Evolutionary conservation across 1,140 invertebrate species (phyloP).

Genomic region (Proales similis): DNA sequence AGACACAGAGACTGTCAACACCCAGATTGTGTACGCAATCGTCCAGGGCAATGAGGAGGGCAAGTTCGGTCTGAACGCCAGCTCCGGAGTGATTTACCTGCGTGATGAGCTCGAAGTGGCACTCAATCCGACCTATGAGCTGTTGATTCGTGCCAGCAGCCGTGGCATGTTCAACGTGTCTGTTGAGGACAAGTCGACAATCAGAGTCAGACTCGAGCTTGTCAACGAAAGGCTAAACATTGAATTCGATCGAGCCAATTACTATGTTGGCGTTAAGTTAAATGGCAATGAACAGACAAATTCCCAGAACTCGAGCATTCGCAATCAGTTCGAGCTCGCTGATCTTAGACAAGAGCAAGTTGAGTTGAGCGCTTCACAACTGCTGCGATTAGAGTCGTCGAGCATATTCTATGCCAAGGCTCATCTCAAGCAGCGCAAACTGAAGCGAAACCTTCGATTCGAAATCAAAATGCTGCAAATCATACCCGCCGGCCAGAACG

Average conservation of each 20-base stretch:
- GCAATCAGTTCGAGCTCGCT: constrained; percentile 1
- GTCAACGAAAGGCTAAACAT: constrained; percentile 29
- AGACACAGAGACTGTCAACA: constrained; percentile 9
- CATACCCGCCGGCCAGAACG: constrained; percentile 1
- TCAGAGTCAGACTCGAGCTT: constrained; percentile 1
- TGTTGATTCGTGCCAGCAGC: constrained; percentile 17
- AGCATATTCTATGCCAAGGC: constrained; percentile 22
- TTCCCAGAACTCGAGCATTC: not conserved
- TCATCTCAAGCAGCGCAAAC: constrained; percentile 20
- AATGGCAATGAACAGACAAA: not conserved
- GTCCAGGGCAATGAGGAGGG: not conserved
- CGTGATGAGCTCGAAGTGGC: constrained; percentile 14
- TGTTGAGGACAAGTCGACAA: not conserved
- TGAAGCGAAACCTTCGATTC: constrained; percentile 24
- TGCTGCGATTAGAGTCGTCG: constrained; percentile 18
- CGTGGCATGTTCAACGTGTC: not conserved
- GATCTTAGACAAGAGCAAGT: not conserved
- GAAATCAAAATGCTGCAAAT: constrained; percentile 30
- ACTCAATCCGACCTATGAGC: not conserved
- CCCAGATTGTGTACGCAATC: constrained; percentile 8
- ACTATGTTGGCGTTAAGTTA: constrained; percentile 18
- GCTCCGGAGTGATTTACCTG: constrained; percentile 4
- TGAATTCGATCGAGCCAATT: constrained; percentile 25
- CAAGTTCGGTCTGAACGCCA: constrained; percentile 21
- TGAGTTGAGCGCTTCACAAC: no score